Base-by-base conservation (phyloP, 2,113 vertebrate genomes). In the Megalops atlanticus region DNA sequence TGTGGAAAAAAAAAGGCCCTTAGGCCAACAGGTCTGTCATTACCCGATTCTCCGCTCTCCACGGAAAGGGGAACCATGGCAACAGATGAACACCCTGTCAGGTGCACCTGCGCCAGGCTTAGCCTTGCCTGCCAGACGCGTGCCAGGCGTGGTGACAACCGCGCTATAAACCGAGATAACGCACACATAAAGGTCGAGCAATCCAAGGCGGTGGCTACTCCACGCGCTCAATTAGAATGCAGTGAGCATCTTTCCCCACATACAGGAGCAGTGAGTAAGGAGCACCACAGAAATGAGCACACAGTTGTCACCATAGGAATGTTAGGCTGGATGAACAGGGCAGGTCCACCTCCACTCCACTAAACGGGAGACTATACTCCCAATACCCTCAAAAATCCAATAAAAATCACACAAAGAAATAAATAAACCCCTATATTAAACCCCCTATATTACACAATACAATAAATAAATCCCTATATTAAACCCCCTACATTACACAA, bases 201-300 rank as follows among this genome's bases (percentile, higher is more conserved):
- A 58, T 78, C 82, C 75, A 80, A 80, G 78, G 40, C 83, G 80
- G 83, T n/a, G 24, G 18, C 21, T 18, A 24, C 18, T 58, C n/a
- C 24, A n/a, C 21, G 1, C 21, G 18, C 52, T 58, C 5, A 58
- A 58, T 58, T 24, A 58, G 18, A 7, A 24, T n/a, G 52, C 52
- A 58, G 2, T 24, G 0, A 24, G 18, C 18, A 58, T n/a, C 7
- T 58, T 24, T 58, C n/a, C n/a, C n/a, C n/a, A n/a, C n/a, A n/a
- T n/a, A n/a, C n/a, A n/a, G n/a, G n/a, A n/a, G n/a, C n/a, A n/a
- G n/a, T n/a, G n/a, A n/a, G n/a, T n/a, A n/a, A n/a, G n/a, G n/a
- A n/a, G n/a, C n/a, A n/a, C n/a, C n/a, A n/a, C n/a, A n/a, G n/a
- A n/a, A n/a, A n/a, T n/a, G n/a, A n/a, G n/a, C n/a, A n/a, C n/a